Base-by-base conservation (phyloP, 2,888 invertebrate genomes). In the Loripinus fragilis region DNA sequence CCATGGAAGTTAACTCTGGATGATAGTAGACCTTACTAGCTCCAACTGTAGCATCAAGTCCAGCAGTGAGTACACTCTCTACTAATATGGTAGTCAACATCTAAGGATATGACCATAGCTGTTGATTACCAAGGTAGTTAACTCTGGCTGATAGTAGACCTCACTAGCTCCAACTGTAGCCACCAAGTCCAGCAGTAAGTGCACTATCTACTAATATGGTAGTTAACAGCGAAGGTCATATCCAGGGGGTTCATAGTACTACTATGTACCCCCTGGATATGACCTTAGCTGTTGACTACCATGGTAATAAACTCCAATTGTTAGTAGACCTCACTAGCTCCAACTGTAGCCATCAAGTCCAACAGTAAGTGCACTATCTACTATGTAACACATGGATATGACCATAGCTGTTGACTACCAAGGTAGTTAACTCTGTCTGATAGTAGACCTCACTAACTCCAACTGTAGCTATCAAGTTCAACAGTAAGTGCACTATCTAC, bases 21-120 rank as follows among this genome's bases (percentile, higher is more conserved):
- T n/a, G n/a, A n/a, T n/a, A n/a, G n/a, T n/a, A n/a, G n/a, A n/a
- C n/a, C n/a, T n/a, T n/a, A n/a, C n/a, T n/a, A n/a, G n/a, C n/a
- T n/a, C n/a, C 72, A 99, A 99, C 94, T 98, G 98, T 94, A 98
- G 98, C 94, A 99, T 93, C 99, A 99, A 95, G 98, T 98, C 10
- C 91, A 93, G 75, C 93, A 93, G 93, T 93, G 85, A 90, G 93
- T 92, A 30, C n/a, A n/a, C n/a, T n/a, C n/a, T 35, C n/a, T n/a
- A n/a, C n/a, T n/a, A n/a, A n/a, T n/a, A n/a, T n/a, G n/a, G n/a
- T n/a, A n/a, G n/a, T n/a, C n/a, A n/a, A n/a, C n/a, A n/a, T n/a
- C n/a, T n/a, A n/a, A n/a, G n/a, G n/a, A n/a, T n/a, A n/a, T n/a
- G n/a, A n/a, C n/a, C n/a, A n/a, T n/a, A n/a, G n/a, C n/a, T 80